A percentile compares a stretch with the other conserved stretches of the same genome.
phyloP scores from a whole-genome alignment of 2,888 invertebrate species.

The Pheosia tremula region DNA sequence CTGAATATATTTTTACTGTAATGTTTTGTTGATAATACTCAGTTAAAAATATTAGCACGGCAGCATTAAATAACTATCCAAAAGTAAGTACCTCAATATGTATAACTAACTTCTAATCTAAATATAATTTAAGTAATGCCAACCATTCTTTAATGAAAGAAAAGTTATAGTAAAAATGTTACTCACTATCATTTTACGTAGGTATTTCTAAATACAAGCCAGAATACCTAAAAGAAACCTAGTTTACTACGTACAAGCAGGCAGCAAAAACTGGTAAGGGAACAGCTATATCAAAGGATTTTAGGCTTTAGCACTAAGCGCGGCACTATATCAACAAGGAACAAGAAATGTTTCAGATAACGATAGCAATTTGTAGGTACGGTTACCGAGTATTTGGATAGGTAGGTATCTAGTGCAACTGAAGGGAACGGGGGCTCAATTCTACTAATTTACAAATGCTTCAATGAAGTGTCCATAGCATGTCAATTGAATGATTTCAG shows the following conservation, averaged over 20 bases:
- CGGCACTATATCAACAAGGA: neutral
- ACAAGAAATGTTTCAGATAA: slow-evolving; percentile 24
- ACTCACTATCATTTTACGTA: neutral
- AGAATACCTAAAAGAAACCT: neutral
- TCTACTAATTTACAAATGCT: too few species aligned
- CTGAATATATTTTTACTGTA: too few species aligned
- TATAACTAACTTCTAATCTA: too few species aligned
- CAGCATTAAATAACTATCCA: too few species aligned
- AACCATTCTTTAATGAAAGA: too few species aligned
- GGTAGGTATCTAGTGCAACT: neutral
- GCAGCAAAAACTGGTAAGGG: neutral
- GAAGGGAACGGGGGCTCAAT: too few species aligned
- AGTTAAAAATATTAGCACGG: too few species aligned
- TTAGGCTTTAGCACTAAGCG: slow-evolving; percentile 6
- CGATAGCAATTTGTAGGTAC: slow-evolving; percentile 11
- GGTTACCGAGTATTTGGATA: slow-evolving; percentile 27
- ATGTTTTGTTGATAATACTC: too few species aligned
- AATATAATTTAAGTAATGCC: too few species aligned
- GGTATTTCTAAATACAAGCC: neutral
- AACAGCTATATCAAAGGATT: slow-evolving; percentile 1
- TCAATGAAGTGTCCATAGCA: too few species aligned
- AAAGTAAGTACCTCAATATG: too few species aligned
- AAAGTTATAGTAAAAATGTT: neutral
- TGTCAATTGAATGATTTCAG: too few species aligned
- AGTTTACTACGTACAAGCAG: neutral